Evolutionary conservation across 2,113 vertebrate species (phyloP).

Genomic region (Aviceda subcristata): DNA sequence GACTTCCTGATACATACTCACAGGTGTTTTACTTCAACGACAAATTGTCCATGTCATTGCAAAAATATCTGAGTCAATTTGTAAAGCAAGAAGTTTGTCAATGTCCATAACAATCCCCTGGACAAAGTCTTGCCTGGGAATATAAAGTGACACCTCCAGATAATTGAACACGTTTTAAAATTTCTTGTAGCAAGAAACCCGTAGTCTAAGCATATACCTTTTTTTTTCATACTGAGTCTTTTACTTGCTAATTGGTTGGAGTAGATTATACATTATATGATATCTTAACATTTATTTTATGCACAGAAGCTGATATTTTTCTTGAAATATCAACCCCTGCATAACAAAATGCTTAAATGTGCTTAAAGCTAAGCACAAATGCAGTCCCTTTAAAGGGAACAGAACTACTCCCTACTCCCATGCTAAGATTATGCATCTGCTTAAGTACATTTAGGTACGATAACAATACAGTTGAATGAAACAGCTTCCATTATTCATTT

Average conservation of each 20-base stretch:
- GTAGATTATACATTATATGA: not conserved
- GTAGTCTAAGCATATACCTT: not conserved
- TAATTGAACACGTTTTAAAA: fast-evolving
- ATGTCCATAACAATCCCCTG: not conserved
- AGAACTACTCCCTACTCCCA: not conserved
- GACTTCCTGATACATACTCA: not conserved
- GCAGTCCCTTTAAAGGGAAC: not conserved
- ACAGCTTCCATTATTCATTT: not conserved
- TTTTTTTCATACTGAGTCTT: not conserved
- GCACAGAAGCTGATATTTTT: not conserved
- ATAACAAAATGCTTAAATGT: not conserved
- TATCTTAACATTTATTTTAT: not conserved
- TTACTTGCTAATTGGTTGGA: not conserved
- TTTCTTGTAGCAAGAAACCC: not conserved
- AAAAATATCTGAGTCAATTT: not conserved
- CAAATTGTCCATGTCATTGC: not conserved
- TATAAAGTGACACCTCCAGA: not conserved
- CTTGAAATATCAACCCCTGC: not conserved
- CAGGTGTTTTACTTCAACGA: not conserved
- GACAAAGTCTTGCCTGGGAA: not conserved
- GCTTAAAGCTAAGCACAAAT: not conserved
- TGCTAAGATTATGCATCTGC: not conserved
- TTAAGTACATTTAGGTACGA: not conserved
- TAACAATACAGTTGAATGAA: not conserved
- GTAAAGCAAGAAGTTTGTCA: not conserved